Conservation (phyloP, 2,888 invertebrate genomes). For the Drosophila trichaetosa region DNA sequence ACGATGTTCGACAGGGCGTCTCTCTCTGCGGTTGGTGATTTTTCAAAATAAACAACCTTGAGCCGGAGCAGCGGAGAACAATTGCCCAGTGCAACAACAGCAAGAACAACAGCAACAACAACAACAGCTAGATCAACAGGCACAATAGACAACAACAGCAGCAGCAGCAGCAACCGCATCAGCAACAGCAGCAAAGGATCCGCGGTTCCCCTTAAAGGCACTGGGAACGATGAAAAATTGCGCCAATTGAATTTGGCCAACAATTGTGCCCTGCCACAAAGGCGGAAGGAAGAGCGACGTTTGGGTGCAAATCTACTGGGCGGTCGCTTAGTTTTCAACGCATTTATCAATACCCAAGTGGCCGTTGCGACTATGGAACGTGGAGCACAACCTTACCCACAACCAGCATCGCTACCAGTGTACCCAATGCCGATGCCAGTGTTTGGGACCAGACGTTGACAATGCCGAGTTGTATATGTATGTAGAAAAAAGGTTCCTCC, state of each 20-base stretch:
- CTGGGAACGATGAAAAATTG: slow-evolving; percentile 80
- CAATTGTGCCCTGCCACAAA: slow-evolving; percentile 64
- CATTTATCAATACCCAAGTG: slow-evolving; percentile 82
- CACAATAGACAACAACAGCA: slow-evolving; percentile 67
- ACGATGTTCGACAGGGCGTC: slow-evolving; percentile 50
- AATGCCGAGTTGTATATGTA: slow-evolving; percentile 51
- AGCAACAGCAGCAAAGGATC: slow-evolving; percentile 60
- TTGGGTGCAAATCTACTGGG: slow-evolving; percentile 76
- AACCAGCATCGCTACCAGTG: slow-evolving; percentile 19
- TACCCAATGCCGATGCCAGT: slow-evolving; percentile 62
- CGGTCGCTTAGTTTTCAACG: slow-evolving; percentile 82
- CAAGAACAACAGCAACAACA: slow-evolving; percentile 41
- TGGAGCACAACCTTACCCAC: slow-evolving; percentile 24
- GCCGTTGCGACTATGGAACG: slow-evolving; percentile 40
- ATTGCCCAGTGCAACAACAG: slow-evolving; percentile 62
- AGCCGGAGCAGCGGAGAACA: slow-evolving; percentile 68
- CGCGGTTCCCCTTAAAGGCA: slow-evolving; percentile 69
- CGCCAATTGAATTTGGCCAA: slow-evolving; percentile 83
- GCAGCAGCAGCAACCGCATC: slow-evolving; percentile 34
- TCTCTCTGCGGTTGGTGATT: slow-evolving; percentile 67
- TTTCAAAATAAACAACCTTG: slow-evolving; percentile 82
- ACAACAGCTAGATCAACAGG: slow-evolving; percentile 39
- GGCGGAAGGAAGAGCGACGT: slow-evolving; percentile 42
- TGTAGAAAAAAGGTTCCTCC: slow-evolving; percentile 43
- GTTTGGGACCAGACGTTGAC: slow-evolving; percentile 36